Percentiles rank a stretch among this genome's conserved stretches.
phyloP scores from a whole-genome alignment of 2,113 vertebrate genomes.

The Calidris pygmaea region DNA sequence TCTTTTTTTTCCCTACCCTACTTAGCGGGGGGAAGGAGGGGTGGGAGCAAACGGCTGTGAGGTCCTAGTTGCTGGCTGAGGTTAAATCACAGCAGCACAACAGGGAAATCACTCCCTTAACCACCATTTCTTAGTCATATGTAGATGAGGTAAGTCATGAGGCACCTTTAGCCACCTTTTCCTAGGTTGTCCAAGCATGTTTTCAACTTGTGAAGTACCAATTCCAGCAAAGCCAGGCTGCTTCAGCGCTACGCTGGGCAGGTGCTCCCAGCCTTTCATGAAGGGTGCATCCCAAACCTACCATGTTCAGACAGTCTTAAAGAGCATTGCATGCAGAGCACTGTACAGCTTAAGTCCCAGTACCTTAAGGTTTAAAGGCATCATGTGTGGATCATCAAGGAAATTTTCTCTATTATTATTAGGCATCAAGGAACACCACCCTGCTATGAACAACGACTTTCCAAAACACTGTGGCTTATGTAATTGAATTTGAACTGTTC shows the following conservation, averaged over 20 bases:
- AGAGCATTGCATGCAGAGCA: fast-evolving
- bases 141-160: fast-evolving
- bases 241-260: background rate
- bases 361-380: background rate
- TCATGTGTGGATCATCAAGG: fast-evolving
- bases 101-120: background rate
- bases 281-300: background rate
- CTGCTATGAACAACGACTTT: background rate
- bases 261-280: fast-evolving
- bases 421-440: background rate
- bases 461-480: background rate
- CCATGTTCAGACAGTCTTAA: fast-evolving
- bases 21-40: too few species aligned
- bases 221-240: background rate
- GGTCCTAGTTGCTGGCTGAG: background rate
- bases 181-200: background rate
- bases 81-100: background rate
- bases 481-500: background rate
- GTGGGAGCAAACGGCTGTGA: background rate
- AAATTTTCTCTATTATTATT: background rate
- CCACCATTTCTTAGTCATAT: fast-evolving
- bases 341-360: background rate
- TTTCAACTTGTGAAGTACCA: background rate
- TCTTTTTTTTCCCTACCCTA: background rate
- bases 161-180: background rate